Evolutionary conservation across 1,140 invertebrate species (phyloP), one percentile per base, ranked within the genome.

Genomic region (Leguminivora glycinivorella): DNA sequence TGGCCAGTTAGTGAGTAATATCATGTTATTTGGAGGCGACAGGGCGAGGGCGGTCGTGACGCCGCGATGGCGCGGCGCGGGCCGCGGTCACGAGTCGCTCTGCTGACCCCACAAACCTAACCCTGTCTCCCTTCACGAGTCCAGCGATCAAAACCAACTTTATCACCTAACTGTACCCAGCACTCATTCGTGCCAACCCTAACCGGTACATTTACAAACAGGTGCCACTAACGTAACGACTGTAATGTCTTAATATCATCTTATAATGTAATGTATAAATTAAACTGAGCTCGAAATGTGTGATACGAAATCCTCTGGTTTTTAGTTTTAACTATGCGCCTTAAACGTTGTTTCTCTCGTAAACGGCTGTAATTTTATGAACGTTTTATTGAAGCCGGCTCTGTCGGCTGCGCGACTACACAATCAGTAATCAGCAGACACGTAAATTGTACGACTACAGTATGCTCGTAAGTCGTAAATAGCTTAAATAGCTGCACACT

Each of bases 1-100:
- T 89, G 83, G 85, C 81, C 87, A 84, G 87, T 90, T 90, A 89
- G 85, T 87, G 85, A 87, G 87, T 90, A 90, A 87, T 88, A 87
- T 87, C 85, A 82, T 87, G 88, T 90, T 89, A 86, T 88, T 90
- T 87, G 80, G 79, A 87, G 86, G 85, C 84, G 86, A 87, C 85
- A 81, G 82, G 82, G 78, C 82, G 81, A 83, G 71, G 72, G 73
- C 75, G 74, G 72, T 83, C 82, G 82, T 83, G 82, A 81, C 80
- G 73, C 69, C 75, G 78, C 69, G 84, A 52, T 52, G 47, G 47
- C 19, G 47, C 47, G 19, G 17, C 79, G 73, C 77, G 75, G 70
- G 78, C 73, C 72, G 72, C 79, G 81, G 85, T 89, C 89, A 91
- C 89, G 89, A 91, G 80, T 83, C 81, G 84, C 87, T 88, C 83